Base-by-base conservation (phyloP, 2,113 vertebrate species). In the Bostrychus sinensis region DNA sequence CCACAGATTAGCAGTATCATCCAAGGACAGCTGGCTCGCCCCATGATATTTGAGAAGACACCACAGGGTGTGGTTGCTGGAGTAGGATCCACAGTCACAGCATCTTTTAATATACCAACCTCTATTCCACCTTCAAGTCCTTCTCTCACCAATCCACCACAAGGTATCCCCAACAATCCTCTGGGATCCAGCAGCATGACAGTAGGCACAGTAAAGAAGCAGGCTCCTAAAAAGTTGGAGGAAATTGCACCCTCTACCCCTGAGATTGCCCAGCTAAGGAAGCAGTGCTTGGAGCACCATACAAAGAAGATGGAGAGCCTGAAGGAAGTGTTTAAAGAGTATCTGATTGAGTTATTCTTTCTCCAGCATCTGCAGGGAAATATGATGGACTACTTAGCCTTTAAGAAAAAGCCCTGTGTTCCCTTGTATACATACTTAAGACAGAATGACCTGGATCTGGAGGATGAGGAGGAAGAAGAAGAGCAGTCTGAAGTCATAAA, bases 381-480 rank as follows among this genome's bases (percentile, higher is more conserved):
- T 77, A 99, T 99, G 96, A 98, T 98, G 97, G 97, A 99, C 80
- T 99, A 96, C 58, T 37, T 98, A 26, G 93, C 96, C 28, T 99
- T 99, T 66, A 98, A 95, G 88, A 98, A 96, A 92, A 99, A 98
- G 54, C 96, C 94, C 1, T 97, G 95, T 72, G 91, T 94, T 78
- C 94, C 95, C 0, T 86, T 98, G 42, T 96, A 96, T 78, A 94
- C 94, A 0, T 99, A 97, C 74, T 89, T 99, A 59, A 90, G 94
- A 80, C 97, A 98, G 69, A 98, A 96, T 34, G 97, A 99, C 75
- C 85, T 98, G 88, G 97, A 99, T 85, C 78, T 98, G 37, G 97
- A 98, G 67, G 95, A 98, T 5, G 96, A 98, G 30, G 96, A 98
- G 2, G 97, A 98, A 0, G 96, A 99, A 34, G 96, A 99, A 61